phyloP scores from a whole-genome alignment of 2,797 vertebrate species.

The Ataeniobius toweri region DNA sequence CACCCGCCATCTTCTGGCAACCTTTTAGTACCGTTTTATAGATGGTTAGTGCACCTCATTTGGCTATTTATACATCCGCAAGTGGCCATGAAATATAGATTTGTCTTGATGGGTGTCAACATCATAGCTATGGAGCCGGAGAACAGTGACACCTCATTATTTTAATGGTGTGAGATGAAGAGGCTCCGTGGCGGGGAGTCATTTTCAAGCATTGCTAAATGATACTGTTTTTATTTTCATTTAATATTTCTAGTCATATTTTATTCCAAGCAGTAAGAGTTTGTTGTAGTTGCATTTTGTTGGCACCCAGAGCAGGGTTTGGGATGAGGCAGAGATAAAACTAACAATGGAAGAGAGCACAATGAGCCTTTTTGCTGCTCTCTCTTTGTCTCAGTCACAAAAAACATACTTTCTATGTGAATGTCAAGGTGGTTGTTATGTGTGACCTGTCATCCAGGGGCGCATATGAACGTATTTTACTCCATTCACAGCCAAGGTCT shows the following conservation, averaged over 20 bases:
- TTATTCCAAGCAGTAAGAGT: constrained; percentile 40
- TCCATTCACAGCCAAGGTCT: constrained; percentile 65
- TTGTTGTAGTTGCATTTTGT: constrained; percentile 31
- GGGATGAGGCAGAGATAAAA: constrained; percentile 16
- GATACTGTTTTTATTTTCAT: constrained; percentile 66
- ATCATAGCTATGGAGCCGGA: constrained; percentile 57
- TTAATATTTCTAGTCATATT: constrained; percentile 58
- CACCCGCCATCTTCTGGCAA: constrained; percentile 81
- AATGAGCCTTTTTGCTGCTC: constrained; percentile 8
- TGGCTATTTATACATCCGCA: constrained; percentile 88
- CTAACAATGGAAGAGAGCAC: constrained; percentile 30
- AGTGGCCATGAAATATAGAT: constrained; percentile 87
- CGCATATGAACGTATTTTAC: constrained; percentile 52
- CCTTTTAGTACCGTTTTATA: constrained; percentile 86
- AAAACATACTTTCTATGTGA: constrained; percentile 44
- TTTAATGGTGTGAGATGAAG: constrained; percentile 79
- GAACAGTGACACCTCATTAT: constrained; percentile 80
- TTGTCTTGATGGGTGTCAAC: constrained; percentile 84
- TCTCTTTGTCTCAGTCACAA: constrained; percentile 7
- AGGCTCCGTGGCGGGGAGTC: constrained; percentile 46
- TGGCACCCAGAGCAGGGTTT: constrained; percentile 21
- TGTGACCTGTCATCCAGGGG: constrained; percentile 74
- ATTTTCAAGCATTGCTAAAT: constrained; percentile 63
- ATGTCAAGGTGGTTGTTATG: constrained; percentile 59
- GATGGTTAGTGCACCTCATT: constrained; percentile 83